phyloP scores from a whole-genome alignment of 2,797 vertebrate genomes.

The Scolopax bukidnonensis region DNA sequence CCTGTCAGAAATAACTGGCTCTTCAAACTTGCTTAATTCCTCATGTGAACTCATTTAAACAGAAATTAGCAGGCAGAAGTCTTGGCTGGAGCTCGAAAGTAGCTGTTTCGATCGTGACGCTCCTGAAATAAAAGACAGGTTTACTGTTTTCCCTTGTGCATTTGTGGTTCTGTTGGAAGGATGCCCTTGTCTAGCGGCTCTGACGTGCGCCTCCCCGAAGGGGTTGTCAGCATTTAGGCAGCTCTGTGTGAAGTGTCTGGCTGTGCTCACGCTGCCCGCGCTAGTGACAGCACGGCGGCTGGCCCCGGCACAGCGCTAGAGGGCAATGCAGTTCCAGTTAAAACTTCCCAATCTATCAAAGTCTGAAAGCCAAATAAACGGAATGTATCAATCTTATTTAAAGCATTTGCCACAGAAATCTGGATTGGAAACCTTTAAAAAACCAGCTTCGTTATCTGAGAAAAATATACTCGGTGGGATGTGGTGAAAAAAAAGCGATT shows the following conservation, averaged over 20 bases:
- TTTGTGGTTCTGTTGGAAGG: constrained; percentile 27
- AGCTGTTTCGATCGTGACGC: not conserved
- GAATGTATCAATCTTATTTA: not conserved
- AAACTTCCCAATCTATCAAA: not conserved
- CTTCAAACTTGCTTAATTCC: constrained; percentile 54
- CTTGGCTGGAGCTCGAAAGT: not conserved
- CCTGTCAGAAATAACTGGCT: constrained; percentile 41
- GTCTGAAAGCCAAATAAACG: not conserved
- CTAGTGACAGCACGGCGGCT: constrained; percentile 72
- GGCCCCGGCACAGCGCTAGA: constrained; percentile 72
- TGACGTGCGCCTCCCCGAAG: constrained; percentile 59
- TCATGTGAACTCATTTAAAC: constrained; percentile 4
- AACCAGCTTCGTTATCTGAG: not conserved
- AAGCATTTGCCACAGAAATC: not conserved
- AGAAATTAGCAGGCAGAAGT: not conserved
- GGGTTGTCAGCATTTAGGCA: constrained; percentile 52
- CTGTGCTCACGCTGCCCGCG: constrained; percentile 47
- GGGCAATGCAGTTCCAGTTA: constrained; percentile 70
- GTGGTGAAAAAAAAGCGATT: not conserved
- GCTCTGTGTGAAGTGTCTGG: constrained; percentile 54
- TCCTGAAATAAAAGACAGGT: constrained; percentile 20
- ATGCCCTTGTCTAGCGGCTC: not conserved
- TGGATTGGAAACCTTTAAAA: not conserved
- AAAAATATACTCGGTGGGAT: not conserved
- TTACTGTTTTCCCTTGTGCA: not conserved